These are phyloP conservation scores for Harpagoxenus sublaevis DNA, from an alignment of 2,888 invertebrate species.

Conservation along the genomic window DNA sequence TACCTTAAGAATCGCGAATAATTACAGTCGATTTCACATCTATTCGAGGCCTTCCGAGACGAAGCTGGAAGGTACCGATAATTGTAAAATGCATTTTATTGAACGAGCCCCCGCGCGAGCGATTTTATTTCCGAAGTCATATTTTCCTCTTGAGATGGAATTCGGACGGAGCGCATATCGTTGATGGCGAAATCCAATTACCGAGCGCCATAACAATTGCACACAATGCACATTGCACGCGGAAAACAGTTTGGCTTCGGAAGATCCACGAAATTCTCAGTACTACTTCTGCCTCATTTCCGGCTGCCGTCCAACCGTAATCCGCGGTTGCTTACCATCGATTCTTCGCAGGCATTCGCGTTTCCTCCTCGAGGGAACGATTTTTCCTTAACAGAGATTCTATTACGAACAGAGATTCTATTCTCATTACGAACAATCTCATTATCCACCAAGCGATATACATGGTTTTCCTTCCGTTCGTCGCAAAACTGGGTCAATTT, in stretches of 20 bases:
- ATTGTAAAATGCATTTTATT: neutral
- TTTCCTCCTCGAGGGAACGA: neutral
- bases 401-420: constrained; percentile 38
- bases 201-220: constrained; percentile 17
- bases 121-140: constrained; percentile 19
- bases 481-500: constrained; percentile 23
- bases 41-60: neutral
- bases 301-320: neutral
- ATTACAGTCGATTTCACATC: neutral
- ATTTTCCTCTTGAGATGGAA: neutral
- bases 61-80: neutral
- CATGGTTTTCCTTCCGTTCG: constrained; percentile 18
- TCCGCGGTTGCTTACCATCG: neutral
- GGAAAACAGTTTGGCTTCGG: constrained; percentile 13
- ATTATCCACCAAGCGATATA: constrained; percentile 26
- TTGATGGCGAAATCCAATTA: constrained; percentile 28
- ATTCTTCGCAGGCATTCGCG: constrained; percentile 8
- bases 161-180: constrained; percentile 11
- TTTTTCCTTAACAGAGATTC: constrained; percentile 36
- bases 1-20: neutral
- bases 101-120: no score
- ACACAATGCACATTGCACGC: neutral
- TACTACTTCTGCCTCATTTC: constrained; percentile 37
- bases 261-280: neutral
- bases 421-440: constrained; percentile 36